These are phyloP conservation scores for Melinaea menophilus DNA, from an alignment of 2,888 invertebrate species.

Conservation along the genomic window DNA sequence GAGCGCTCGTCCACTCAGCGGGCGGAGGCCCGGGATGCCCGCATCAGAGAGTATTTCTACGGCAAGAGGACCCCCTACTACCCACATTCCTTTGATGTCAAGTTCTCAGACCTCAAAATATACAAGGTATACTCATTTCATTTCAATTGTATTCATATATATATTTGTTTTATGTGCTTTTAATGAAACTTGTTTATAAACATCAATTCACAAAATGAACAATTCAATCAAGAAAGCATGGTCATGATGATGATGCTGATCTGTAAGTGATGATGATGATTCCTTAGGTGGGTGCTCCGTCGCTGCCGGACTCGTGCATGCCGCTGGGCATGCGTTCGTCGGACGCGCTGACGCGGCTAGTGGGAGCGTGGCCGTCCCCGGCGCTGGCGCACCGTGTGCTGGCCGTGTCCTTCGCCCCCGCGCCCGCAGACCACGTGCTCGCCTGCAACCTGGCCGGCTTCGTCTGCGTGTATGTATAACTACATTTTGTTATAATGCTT, in stretches of 20 bases:
- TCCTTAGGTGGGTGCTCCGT: conserved; percentile 89
- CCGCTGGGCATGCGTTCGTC: conserved; percentile 96
- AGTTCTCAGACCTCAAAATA: conserved; percentile 92
- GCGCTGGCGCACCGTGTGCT: conserved; percentile 92
- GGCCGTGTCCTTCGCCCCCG: conserved; percentile 91
- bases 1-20: conserved; percentile 87
- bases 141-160: neutral
- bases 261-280: no score
- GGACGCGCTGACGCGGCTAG: conserved; percentile 94
- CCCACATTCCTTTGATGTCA: conserved; percentile 96
- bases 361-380: conserved; percentile 85
- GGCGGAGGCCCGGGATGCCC: conserved; percentile 85
- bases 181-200: no score
- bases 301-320: conserved; percentile 96
- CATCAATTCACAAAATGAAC: neutral
- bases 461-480: conserved; percentile 88
- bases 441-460: conserved; percentile 93
- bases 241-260: no score
- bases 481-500: neutral
- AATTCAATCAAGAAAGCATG: neutral
- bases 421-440: conserved; percentile 89
- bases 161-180: no score
- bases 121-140: conserved; percentile 80
- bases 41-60: conserved; percentile 97
- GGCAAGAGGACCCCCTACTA: conserved; percentile 89